Evolutionary conservation across 2,888 invertebrate genomes (phyloP).

Genomic region (Apotomis capreana): DNA sequence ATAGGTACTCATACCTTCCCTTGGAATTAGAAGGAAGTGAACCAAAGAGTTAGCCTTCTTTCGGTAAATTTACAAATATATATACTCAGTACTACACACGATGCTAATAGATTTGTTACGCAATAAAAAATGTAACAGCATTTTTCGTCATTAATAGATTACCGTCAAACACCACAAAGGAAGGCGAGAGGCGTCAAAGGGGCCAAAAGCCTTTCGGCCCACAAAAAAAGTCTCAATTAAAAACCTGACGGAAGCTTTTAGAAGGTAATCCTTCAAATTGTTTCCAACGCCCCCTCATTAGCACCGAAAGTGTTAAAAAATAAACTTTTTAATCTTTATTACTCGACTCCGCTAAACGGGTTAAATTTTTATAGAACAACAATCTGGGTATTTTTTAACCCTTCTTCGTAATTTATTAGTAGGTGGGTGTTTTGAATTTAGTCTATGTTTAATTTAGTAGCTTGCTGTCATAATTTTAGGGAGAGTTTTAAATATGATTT

Average conservation of each 20-base stretch:
- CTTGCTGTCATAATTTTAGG: slow-evolving; percentile 69
- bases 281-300: slow-evolving; percentile 84
- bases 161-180: slow-evolving; percentile 73
- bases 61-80: not conserved
- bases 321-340: slow-evolving; percentile 84
- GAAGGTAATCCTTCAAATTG: slow-evolving; percentile 84
- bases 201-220: slow-evolving; percentile 80
- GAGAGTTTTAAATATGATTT: slow-evolving; percentile 53
- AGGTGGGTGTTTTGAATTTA: slow-evolving; percentile 68
- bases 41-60: too few species aligned
- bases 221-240: slow-evolving; percentile 84
- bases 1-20: too few species aligned
- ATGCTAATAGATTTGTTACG: slow-evolving; percentile 37
- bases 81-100: not conserved
- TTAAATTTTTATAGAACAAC: slow-evolving; percentile 81
- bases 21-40: too few species aligned
- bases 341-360: slow-evolving; percentile 81
- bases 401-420: slow-evolving; percentile 76
- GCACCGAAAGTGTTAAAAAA: slow-evolving; percentile 83
- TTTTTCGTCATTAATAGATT: slow-evolving; percentile 80
- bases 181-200: slow-evolving; percentile 67
- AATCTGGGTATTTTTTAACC: slow-evolving; percentile 77
- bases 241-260: slow-evolving; percentile 84
- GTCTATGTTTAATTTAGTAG: slow-evolving; percentile 71
- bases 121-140: slow-evolving; percentile 54